Base-by-base conservation (phyloP, 1,140 invertebrate genomes). In the Cataglyphis hispanica region DNA sequence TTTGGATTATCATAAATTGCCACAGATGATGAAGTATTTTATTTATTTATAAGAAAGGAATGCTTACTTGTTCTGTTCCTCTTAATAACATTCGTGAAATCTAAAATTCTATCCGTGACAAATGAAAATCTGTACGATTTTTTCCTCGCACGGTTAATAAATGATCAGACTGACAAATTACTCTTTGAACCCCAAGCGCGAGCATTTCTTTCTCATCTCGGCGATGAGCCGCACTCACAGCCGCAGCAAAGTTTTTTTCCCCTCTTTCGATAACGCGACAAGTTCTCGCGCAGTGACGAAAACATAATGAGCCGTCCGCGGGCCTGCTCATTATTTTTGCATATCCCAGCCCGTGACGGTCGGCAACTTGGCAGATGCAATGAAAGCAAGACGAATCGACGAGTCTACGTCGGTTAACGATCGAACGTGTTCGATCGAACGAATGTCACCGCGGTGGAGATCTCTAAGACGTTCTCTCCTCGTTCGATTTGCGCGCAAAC, bases 361-460 rank as follows among this genome's bases (percentile, higher is more conserved):
- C 25, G 13, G 81, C 7, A 84, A 86, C 61, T 88, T 58, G 25
- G 22, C 40, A 53, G 63, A 88, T 84, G 61, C 43, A 70, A 60
- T 34, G 63, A 86, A 86, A 81, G 76, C 77, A 86, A 81, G 75
- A 86, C 64, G 64, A 64, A 86, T 89, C 70, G 60, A 46, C 70
- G 60, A 46, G 83, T 81, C 37, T 31, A 61, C 60, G n/a, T n/a
- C n/a, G 60, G 67, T 58, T 89, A 86, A 89, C 76, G 88, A 89
- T 89, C 87, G 88, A 88, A 85, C 86, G 40, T 69, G 83, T 76
- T 50, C 46, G 16, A 50, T 50, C 84, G 83, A 86, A 74, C 72
- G 84, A 85, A 61, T 89, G 66, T 86, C 87, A 56, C 58, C 46
- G 31, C 53, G 64, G 40, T 84, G 61, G 61, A 66, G 61, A 81